These are phyloP conservation scores for Calliphora vicina DNA, from an alignment of 1,140 invertebrate genomes.

Conservation along the genomic window DNA sequence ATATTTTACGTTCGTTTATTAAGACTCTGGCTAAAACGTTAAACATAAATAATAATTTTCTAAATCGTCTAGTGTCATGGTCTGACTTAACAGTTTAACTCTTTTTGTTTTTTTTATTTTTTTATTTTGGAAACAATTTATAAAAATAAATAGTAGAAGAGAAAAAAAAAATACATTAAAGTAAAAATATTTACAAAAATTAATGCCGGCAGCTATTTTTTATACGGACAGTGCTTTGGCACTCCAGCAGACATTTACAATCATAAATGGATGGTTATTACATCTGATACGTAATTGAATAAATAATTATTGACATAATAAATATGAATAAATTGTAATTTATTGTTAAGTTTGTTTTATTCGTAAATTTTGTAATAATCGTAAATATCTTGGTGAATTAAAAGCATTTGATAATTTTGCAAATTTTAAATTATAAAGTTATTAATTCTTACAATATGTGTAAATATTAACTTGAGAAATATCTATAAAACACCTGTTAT, in stretches of 20 bases:
- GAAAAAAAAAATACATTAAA: not conserved
- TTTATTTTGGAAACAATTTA: no score
- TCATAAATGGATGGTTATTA: constrained; percentile 6
- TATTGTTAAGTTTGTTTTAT: not conserved
- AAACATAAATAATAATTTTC: constrained; percentile 13
- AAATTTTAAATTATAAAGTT: no score
- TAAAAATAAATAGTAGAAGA: no score
- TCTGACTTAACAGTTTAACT: constrained; percentile 13
- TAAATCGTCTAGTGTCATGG: constrained; percentile 9
- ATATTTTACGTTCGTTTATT: not conserved
- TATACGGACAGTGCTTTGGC: constrained; percentile 6
- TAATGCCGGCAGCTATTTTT: not conserved
- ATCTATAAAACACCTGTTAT: no score
- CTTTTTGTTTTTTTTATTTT: not conserved
- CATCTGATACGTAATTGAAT: constrained; percentile 13
- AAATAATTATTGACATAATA: constrained; percentile 17
- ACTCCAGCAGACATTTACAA: not conserved
- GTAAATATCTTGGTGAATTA: no score
- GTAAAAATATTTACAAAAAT: constrained; percentile 2
- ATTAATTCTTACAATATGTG: no score
- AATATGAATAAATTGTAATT: not conserved
- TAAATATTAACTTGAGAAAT: no score
- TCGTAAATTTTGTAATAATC: no score
- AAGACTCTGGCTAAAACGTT: not conserved
- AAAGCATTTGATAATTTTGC: no score